phyloP scores from a whole-genome alignment of 2,888 invertebrate species.

The Allolobophora icterica region DNA sequence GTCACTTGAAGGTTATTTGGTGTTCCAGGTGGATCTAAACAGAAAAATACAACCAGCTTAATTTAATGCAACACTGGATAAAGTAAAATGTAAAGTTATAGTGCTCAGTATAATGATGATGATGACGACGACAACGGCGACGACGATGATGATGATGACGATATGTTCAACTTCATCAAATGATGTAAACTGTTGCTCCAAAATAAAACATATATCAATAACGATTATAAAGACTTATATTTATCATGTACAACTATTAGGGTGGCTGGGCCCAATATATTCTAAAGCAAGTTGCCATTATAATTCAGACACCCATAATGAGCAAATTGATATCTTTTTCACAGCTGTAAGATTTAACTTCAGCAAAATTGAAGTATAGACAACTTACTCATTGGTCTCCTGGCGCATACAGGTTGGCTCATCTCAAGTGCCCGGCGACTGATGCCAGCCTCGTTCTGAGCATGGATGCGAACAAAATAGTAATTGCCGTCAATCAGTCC shows the following conservation, averaged over 20 bases:
- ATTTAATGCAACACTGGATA: background rate
- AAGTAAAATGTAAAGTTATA: background rate
- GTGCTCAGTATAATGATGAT: conserved; percentile 56
- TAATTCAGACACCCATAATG: background rate
- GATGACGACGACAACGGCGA: too few species aligned
- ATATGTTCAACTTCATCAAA: background rate
- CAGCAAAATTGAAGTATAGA: background rate
- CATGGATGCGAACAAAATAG: conserved; percentile 84
- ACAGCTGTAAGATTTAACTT: background rate
- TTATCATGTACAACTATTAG: too few species aligned
- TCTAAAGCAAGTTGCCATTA: too few species aligned
- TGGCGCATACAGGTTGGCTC: conserved; percentile 43
- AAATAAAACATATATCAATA: too few species aligned
- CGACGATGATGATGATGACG: background rate
- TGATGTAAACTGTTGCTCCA: too few species aligned
- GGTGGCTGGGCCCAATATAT: too few species aligned
- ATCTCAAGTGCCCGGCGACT: conserved; percentile 55
- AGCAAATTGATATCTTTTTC: background rate
- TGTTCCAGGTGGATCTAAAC: conserved; percentile 36
- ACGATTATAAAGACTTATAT: too few species aligned
- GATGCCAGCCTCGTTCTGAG: conserved; percentile 81
- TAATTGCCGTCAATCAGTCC: conserved; percentile 43
- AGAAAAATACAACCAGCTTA: background rate
- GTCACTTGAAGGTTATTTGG: conserved; percentile 33
- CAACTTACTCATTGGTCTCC: conserved; percentile 48